These are phyloP conservation scores for Anodontia alba DNA, from an alignment of 2,888 invertebrate species.

Conservation along the genomic window DNA sequence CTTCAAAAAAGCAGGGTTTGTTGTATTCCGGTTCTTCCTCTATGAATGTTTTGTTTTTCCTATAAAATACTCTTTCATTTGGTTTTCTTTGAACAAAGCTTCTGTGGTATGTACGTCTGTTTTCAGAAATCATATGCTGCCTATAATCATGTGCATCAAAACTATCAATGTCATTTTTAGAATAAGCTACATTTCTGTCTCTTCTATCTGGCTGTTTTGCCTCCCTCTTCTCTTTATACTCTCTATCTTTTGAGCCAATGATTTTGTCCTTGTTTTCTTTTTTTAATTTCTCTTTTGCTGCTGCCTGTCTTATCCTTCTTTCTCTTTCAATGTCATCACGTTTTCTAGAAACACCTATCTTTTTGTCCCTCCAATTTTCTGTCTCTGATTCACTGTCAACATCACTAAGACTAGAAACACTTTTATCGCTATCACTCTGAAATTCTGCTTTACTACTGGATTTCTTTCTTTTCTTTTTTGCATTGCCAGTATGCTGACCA, in stretches of 20 bases:
- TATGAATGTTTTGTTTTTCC: constrained; percentile 39
- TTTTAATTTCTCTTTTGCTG: constrained; percentile 37
- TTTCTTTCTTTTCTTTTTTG: constrained; percentile 12
- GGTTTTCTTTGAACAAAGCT: not conserved
- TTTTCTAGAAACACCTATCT: constrained; percentile 55
- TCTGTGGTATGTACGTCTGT: not conserved
- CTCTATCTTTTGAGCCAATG: constrained; percentile 3
- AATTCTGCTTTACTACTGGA: constrained; percentile 1
- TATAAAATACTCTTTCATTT: constrained; percentile 9
- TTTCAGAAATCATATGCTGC: not conserved
- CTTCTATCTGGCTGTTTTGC: constrained; percentile 10
- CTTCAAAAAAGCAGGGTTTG: constrained; percentile 36
- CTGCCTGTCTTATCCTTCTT: constrained; percentile 54
- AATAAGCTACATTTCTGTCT: not conserved
- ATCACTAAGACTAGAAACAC: constrained; percentile 62
- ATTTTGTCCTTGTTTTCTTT: constrained; percentile 16
- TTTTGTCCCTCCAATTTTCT: constrained; percentile 65
- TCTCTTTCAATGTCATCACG: constrained; percentile 67
- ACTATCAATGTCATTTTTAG: not conserved
- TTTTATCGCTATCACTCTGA: constrained; percentile 53
- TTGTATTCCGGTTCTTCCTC: constrained; percentile 24
- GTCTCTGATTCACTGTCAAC: constrained; percentile 72
- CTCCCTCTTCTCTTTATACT: constrained; percentile 15
- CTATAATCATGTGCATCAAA: constrained; percentile 14
- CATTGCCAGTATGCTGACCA: not conserved